Conservation (phyloP, 2,888 invertebrate species). For the Deroplatys truncata region DNA sequence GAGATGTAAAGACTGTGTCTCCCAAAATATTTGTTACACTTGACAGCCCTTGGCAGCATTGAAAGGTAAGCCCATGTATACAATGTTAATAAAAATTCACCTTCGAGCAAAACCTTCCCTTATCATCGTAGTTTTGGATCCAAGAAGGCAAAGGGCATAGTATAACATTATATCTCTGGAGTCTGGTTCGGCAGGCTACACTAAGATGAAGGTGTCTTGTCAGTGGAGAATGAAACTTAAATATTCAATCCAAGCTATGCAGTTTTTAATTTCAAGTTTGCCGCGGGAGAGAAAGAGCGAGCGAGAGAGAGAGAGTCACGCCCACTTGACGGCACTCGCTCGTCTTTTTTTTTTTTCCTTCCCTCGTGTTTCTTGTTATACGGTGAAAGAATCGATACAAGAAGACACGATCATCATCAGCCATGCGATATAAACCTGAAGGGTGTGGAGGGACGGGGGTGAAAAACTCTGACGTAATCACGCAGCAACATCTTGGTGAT, state of each 20-base stretch:
- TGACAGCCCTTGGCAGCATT: too few species aligned
- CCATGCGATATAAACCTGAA: not conserved
- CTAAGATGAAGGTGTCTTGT: too few species aligned
- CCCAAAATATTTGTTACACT: too few species aligned
- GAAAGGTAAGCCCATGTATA: too few species aligned
- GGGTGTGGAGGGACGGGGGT: not conserved
- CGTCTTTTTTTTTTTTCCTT: not conserved
- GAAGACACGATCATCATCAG: not conserved
- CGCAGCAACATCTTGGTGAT: not conserved
- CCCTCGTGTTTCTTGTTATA: not conserved
- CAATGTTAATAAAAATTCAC: too few species aligned
- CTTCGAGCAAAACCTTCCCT: too few species aligned
- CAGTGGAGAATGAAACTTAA: not conserved
- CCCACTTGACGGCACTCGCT: not conserved
- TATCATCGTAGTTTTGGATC: too few species aligned
- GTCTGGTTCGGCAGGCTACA: too few species aligned
- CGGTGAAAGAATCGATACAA: not conserved
- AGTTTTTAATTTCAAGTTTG: not conserved
- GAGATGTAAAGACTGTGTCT: too few species aligned
- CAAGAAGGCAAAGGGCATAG: too few species aligned
- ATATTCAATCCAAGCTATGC: not conserved
- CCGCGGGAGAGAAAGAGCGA: not conserved
- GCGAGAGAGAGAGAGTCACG: not conserved
- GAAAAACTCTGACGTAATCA: not conserved
- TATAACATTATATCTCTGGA: too few species aligned